Conservation (phyloP, 2,888 invertebrate genomes). For the Leptopilina syphax region DNA sequence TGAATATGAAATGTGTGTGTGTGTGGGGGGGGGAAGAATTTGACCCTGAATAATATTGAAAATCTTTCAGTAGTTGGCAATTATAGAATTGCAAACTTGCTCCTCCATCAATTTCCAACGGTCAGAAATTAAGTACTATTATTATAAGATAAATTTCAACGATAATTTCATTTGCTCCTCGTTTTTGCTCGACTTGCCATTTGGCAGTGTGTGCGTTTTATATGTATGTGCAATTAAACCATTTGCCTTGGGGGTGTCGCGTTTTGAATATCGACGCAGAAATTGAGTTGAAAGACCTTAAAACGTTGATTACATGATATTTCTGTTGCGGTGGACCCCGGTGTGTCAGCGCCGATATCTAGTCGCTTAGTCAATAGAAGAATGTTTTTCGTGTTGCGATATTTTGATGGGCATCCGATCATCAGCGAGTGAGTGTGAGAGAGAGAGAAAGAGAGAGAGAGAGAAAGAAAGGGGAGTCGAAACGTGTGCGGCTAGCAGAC, state of each 20-base stretch:
- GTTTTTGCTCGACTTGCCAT: background rate
- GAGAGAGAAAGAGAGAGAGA: constrained; percentile 48
- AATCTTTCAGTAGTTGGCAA: background rate
- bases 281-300: constrained; percentile 37
- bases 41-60: background rate
- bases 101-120: background rate
- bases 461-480: constrained; percentile 49
- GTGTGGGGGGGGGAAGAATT: no score
- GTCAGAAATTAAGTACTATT: background rate
- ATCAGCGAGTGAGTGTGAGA: constrained; percentile 44
- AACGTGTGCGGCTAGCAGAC: constrained; percentile 69
- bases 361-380: constrained; percentile 52
- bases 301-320: constrained; percentile 54
- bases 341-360: constrained; percentile 59
- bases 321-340: constrained; percentile 61
- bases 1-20: no score
- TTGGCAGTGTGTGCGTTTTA: background rate
- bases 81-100: background rate
- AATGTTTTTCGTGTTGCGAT: constrained; percentile 69
- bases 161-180: constrained; percentile 15
- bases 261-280: constrained; percentile 10
- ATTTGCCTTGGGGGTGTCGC: constrained; percentile 29
- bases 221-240: background rate
- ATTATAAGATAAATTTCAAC: constrained; percentile 23
- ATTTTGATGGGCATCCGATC: constrained; percentile 69